Conservation (phyloP, 2,113 vertebrate species). For the Crotalus tigris region DNA sequence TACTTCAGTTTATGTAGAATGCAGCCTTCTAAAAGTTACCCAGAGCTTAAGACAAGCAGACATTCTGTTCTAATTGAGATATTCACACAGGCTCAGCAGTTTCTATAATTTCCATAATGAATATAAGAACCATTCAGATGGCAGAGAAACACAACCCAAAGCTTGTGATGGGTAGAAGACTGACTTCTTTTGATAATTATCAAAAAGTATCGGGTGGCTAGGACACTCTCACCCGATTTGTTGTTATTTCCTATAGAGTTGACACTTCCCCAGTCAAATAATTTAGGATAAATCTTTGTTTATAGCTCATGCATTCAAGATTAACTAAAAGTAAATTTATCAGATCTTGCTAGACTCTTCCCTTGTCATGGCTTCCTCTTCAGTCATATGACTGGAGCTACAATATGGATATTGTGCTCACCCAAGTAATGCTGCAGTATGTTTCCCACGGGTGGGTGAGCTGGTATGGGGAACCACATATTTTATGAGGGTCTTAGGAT, state of each 20-base stretch:
- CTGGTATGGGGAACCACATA: not conserved
- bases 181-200: not conserved
- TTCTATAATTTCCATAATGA: not conserved
- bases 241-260: not conserved
- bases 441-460: not conserved
- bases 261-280: not conserved
- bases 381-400: not conserved
- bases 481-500: not conserved
- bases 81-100: not conserved
- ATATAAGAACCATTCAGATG: not conserved
- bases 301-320: not conserved
- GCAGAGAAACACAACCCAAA: not conserved
- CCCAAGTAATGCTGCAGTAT: not conserved
- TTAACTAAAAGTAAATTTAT: not conserved
- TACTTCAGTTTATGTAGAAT: not conserved
- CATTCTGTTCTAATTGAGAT: not conserved
- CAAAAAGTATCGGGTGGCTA: not conserved
- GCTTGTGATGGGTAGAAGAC: not conserved
- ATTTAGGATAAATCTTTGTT: not conserved
- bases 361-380: not conserved
- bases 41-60: not conserved
- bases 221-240: not conserved
- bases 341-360: not conserved
- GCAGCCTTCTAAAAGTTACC: not conserved
- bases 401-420: not conserved